These are phyloP conservation scores for Chrysogorgia sp. DNA, from an alignment of 92 coral and sea anemone species.

Conservation along the genomic window DNA sequence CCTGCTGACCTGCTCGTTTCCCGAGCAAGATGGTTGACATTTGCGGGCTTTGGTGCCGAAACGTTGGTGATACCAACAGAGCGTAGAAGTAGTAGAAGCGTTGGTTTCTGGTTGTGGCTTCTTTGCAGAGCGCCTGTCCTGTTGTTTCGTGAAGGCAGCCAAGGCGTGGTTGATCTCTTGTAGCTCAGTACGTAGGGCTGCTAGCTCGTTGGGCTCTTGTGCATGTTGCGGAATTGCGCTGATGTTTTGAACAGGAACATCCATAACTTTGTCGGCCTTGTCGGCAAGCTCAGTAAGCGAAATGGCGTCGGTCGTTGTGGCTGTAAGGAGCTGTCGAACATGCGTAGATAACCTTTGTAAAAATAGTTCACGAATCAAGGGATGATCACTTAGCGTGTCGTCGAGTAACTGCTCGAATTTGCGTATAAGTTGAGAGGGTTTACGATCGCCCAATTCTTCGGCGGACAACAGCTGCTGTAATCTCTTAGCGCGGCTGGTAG, in stretches of 20 bases:
- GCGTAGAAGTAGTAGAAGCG: too few species aligned
- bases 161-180: slow-evolving; percentile 24
- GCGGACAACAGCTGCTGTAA: slow-evolving; percentile 30
- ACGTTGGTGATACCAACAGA: too few species aligned
- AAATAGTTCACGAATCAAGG: slow-evolving; percentile 11
- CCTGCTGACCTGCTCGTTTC: not conserved
- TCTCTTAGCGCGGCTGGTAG: slow-evolving; percentile 8
- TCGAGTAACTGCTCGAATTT: slow-evolving; percentile 29
- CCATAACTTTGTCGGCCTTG: slow-evolving; percentile 1
- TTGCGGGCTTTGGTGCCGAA: not conserved
- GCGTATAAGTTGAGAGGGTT: slow-evolving; percentile 14
- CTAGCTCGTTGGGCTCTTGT: not conserved
- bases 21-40: not conserved
- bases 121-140: not conserved
- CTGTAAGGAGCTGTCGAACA: slow-evolving; percentile 29
- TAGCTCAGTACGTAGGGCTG: slow-evolving; percentile 9
- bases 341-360: not conserved
- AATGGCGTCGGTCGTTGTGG: slow-evolving; percentile 9
- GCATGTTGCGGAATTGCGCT: slow-evolving; percentile 3
- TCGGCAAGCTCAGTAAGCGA: slow-evolving; percentile 4
- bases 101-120: too few species aligned
- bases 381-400: too few species aligned
- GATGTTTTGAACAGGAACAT: too few species aligned
- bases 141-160: slow-evolving; percentile 19
- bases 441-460: slow-evolving; percentile 19